Evolutionary conservation across 1,140 invertebrate genomes (phyloP), one percentile per base, ranked within the genome.

Genomic region (Orchesella cincta): DNA sequence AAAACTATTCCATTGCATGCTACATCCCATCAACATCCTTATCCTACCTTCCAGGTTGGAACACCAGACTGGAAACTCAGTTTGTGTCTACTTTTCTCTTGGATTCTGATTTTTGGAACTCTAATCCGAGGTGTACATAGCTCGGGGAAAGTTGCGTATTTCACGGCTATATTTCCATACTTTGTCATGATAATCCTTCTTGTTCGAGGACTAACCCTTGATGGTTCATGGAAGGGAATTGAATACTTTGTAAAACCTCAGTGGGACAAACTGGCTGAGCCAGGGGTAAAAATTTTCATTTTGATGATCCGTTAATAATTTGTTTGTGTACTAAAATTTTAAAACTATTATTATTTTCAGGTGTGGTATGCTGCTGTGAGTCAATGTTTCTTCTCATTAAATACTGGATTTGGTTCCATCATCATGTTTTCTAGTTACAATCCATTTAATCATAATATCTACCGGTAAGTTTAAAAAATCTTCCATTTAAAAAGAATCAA

Each of bases 261-360:
- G 71, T 93, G 91, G 91, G 82, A 86, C 2, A 88, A 90, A 81
- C 85, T 93, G 1, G 85, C 91, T 23, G 88, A 91, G 74, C 88
- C 91, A 0, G 92, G 36, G 16, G 71, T 73, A 29, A 36, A n/a
- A n/a, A n/a, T n/a, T n/a, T n/a, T n/a, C n/a, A n/a, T n/a, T n/a
- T n/a, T n/a, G n/a, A n/a, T n/a, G n/a, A n/a, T n/a, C n/a, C n/a
- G n/a, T n/a, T n/a, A n/a, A n/a, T n/a, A n/a, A n/a, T n/a, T n/a
- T n/a, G n/a, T n/a, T 71, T n/a, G n/a, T n/a, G n/a, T n/a, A n/a
- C n/a, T n/a, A n/a, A n/a, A 76, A 3, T 64, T 72, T 14, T 74
- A 91, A 85, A 91, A 93, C 0, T 96, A 93, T 93, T 93, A n/a
- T 93, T 81, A 75, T n/a, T n/a, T n/a, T n/a, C n/a, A n/a, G n/a